Evolutionary conservation across 2,888 invertebrate species (phyloP).

Genomic region (Microctonus brassicae): DNA sequence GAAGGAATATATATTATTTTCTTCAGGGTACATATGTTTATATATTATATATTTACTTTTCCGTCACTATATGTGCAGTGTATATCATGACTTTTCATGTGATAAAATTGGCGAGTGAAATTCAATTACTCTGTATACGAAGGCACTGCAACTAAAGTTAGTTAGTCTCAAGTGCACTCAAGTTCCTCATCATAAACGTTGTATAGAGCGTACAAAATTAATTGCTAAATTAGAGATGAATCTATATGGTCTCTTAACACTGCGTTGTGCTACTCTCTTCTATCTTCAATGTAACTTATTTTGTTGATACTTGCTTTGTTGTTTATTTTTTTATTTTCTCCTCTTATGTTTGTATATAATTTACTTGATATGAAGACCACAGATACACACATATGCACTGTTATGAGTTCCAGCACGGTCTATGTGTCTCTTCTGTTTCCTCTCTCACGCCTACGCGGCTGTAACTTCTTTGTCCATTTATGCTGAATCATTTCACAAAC

Average conservation of each 20-base stretch:
- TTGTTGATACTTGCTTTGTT: background rate
- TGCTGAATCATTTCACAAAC: conserved; percentile 7
- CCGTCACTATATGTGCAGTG: conserved; percentile 4
- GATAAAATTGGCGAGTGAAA: conserved; percentile 8
- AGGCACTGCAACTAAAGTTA: conserved; percentile 31
- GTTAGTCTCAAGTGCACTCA: conserved; percentile 40
- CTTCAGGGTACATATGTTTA: background rate
- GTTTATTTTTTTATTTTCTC: background rate
- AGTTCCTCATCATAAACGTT: conserved; percentile 37
- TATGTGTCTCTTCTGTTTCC: conserved; percentile 3
- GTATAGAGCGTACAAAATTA: conserved; percentile 41
- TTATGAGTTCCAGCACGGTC: background rate
- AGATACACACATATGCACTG: too few relatives aligned
- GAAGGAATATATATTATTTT: too few relatives aligned
- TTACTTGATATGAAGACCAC: conserved; percentile 12
- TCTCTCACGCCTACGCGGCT: conserved; percentile 4
- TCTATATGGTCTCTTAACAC: conserved; percentile 35
- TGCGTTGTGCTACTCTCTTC: background rate
- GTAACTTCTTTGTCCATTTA: conserved; percentile 9
- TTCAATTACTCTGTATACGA: conserved; percentile 22
- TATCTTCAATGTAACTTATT: background rate
- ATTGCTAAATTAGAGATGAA: conserved; percentile 42
- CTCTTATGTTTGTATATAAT: background rate
- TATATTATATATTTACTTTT: conserved; percentile 20
- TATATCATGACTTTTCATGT: conserved; percentile 4